These are phyloP conservation scores for Embidobia sp. DNA, from an alignment of 2,888 invertebrate genomes.

Conservation along the genomic window DNA sequence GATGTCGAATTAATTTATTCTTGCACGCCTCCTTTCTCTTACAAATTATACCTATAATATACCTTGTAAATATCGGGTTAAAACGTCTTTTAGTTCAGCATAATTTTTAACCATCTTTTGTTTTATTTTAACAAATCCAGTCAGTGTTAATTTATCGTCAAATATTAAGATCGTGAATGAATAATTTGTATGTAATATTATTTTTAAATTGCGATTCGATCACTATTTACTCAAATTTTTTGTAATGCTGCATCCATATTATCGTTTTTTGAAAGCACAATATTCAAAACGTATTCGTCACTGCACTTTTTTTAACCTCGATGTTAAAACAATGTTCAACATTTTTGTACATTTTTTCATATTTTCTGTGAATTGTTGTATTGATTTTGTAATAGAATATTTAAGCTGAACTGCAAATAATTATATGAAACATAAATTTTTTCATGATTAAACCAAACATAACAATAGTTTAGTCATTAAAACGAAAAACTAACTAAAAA, in stretches of 20 bases:
- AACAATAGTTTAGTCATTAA: too few relatives aligned
- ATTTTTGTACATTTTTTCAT: not conserved
- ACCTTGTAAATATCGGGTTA: constrained; percentile 45
- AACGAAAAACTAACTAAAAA: too few relatives aligned
- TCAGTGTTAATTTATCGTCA: constrained; percentile 7
- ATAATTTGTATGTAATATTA: not conserved
- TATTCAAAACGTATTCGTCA: constrained; percentile 9
- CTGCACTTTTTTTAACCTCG: constrained; percentile 19
- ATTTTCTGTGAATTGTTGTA: not conserved
- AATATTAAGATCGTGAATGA: not conserved
- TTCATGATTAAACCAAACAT: too few relatives aligned
- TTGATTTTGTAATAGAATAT: too few relatives aligned
- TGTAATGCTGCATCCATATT: constrained; percentile 5
- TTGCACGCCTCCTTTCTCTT: constrained; percentile 10
- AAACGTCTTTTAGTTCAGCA: constrained; percentile 33
- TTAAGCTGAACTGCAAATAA: too few relatives aligned
- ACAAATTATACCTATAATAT: constrained; percentile 29
- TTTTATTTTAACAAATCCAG: not conserved
- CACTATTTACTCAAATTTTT: not conserved
- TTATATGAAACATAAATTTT: too few relatives aligned
- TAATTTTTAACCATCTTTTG: constrained; percentile 19
- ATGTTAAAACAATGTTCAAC: too few relatives aligned
- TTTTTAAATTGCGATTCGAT: not conserved
- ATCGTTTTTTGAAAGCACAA: constrained; percentile 12
- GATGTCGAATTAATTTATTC: constrained; percentile 37